Base-by-base conservation (phyloP, 2,797 vertebrate genomes). In the Anolis apletophallus region DNA sequence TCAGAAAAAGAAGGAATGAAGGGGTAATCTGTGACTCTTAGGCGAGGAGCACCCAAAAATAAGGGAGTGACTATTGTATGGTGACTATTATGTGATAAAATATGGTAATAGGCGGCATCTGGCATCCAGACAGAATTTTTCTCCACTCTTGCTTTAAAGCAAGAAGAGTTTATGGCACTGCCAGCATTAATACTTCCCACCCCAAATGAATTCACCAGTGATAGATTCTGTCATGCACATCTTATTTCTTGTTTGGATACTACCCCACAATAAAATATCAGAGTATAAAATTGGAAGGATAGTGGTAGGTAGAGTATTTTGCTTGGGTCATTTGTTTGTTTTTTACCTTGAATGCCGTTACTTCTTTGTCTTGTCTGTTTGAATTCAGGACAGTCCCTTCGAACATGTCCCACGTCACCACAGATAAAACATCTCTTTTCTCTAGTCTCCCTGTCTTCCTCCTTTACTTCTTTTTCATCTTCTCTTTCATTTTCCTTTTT, bases 351-450 rank as follows among this genome's bases (percentile, higher is more conserved):
- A 89, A 97, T 91, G 2, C 92, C 95, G 59, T 94, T 90, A 78
- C 95, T 96, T 95, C 98, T 98, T 95, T 98, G 98, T 61, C 98
- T 98, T 23, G 98, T 97, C 91, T 98, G 97, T 90, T 98, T 97
- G 95, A 98, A 98, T 88, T 99, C 98, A 0, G 98, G 98, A 91
- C 99, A 99, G 94, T 99, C 99, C 89, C 98, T 97, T 86, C 98
- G 96, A 16, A 99, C 98, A 5, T 99, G 99, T 40, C 99, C 98
- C 83, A 97, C 97, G 92, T 99, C 98, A 11, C 98, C 98, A 87
- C 98, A 99, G 95, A 98, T 99, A 94, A 99, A 99, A 92, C 99
- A 99, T 1, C 99, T 98, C 76, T 98, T 96, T 94, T 99, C 98
- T 95, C 98, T 97, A 17, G 96, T 97, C 91, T 99, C 98, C 36